These are phyloP conservation scores for Microdon myrmicae DNA, from an alignment of 2,888 invertebrate species.

Conservation along the genomic window DNA sequence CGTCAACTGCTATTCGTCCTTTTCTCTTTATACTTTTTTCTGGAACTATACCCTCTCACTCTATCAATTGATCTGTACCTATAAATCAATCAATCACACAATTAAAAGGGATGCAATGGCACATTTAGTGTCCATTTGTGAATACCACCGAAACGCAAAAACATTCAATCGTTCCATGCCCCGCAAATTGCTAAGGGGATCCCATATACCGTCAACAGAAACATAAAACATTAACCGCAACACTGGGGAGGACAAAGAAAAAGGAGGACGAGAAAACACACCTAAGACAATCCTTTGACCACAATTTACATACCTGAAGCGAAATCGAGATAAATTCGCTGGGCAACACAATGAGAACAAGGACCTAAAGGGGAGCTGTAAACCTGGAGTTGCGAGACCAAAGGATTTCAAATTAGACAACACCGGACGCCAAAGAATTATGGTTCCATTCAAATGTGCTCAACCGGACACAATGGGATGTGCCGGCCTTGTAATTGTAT, in stretches of 20 bases:
- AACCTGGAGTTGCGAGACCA: constrained; percentile 11
- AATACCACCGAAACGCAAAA: constrained; percentile 49
- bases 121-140: constrained; percentile 60
- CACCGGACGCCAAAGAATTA: constrained; percentile 47
- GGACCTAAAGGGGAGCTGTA: constrained; percentile 4
- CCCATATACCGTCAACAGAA: constrained; percentile 19
- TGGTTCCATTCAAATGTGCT: constrained; percentile 52
- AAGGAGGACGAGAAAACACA: constrained; percentile 6
- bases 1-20: too few relatives aligned
- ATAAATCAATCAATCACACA: constrained; percentile 63
- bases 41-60: too few relatives aligned
- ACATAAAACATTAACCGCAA: constrained; percentile 16
- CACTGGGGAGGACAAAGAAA: neutral
- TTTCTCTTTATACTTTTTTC: too few relatives aligned
- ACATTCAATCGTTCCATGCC: constrained; percentile 48
- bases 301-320: constrained; percentile 51
- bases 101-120: constrained; percentile 60
- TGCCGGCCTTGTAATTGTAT: constrained; percentile 3
- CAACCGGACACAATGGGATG: constrained; percentile 49
- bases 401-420: constrained; percentile 49
- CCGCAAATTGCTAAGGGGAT: constrained; percentile 7
- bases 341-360: constrained; percentile 34
- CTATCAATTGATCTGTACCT: constrained; percentile 32
- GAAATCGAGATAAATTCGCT: constrained; percentile 44
- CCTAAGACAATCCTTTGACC: constrained; percentile 40